Evolutionary conservation across 2,113 vertebrate genomes (phyloP), one percentile per base, ranked within the genome.

Genomic region (Passer montanus): DNA sequence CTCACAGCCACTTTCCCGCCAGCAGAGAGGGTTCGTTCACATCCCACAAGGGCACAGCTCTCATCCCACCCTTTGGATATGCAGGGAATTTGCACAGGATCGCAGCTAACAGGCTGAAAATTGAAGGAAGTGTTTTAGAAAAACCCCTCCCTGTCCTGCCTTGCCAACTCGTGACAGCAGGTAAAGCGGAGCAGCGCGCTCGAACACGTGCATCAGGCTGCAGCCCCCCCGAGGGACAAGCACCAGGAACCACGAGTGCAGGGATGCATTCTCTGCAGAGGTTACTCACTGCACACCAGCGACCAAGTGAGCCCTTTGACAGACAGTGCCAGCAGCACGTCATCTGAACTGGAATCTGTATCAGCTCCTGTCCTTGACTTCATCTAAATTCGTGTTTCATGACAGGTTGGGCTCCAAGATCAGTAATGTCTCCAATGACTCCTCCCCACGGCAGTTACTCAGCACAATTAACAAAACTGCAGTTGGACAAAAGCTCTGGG

Each of bases 261-360:
- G 0, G 0, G 2, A 47, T 41, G 2, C 66, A 39, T 30, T 10
- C 55, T n/a, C 69, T 20, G 35, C 44, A 5, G 31, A n/a, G 37
- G 26, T 53, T 16, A 22, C 50, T 43, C 26, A 11, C 50, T 50
- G 7, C 62, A 31, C 43, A 18, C 1, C 0, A 4, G 31, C 2
- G 30, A 55, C 2, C 43, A 6, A 63, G 11, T 0, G 4, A 78
- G 41, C 17, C 2, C 0, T 30, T 21, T 14, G 9, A 41, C 4
- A 23, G 46, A 30, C 27, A 27, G 16, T 10, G 52, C 75, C 58
- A 52, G 73, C 62, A 88, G 24, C 53, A 62, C n/a, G 73, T 37
- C 10, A 46, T 30, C 83, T 17, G 6, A 10, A 17, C 49, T 0
- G 2, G 11, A 52, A 63, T 63, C 73, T 64, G 4, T 24, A 47